phyloP scores from a whole-genome alignment of 2,113 vertebrate genomes.

The Naja naja region DNA sequence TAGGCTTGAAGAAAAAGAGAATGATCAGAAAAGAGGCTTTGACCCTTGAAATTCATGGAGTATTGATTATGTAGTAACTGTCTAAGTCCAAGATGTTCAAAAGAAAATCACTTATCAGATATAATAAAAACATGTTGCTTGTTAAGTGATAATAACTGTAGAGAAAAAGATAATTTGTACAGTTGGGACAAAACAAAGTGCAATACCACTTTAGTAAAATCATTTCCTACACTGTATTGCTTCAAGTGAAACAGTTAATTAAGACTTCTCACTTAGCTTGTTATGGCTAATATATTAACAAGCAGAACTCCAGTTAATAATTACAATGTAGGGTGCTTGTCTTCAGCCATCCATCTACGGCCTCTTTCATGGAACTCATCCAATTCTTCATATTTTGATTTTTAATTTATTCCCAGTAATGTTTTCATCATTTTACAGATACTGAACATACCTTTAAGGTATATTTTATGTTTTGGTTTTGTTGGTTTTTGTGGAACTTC shows the following conservation, averaged over 20 bases:
- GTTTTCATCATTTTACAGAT: background rate
- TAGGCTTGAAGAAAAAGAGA: conserved; percentile 33
- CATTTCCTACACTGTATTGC: background rate
- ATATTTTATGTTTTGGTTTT: background rate
- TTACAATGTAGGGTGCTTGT: background rate
- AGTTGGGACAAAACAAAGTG: background rate
- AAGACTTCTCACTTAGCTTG: background rate
- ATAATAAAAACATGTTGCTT: conserved; percentile 4
- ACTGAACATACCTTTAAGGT: background rate
- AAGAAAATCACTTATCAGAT: background rate
- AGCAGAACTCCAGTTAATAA: background rate
- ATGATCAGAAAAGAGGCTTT: conserved; percentile 2
- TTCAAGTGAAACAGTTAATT: background rate
- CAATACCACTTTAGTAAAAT: background rate
- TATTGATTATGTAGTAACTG: conserved; percentile 7
- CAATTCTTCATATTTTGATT: background rate
- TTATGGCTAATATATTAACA: background rate
- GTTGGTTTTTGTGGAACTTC: background rate
- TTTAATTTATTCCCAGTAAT: background rate
- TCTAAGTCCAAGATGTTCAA: conserved; percentile 17
- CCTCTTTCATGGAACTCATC: background rate
- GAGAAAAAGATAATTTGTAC: background rate
- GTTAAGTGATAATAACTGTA: background rate
- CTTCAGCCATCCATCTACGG: background rate
- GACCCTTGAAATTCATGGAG: background rate